Evolutionary conservation across 2,888 invertebrate genomes (phyloP).

Genomic region (Diaprepes abbreviatus): DNA sequence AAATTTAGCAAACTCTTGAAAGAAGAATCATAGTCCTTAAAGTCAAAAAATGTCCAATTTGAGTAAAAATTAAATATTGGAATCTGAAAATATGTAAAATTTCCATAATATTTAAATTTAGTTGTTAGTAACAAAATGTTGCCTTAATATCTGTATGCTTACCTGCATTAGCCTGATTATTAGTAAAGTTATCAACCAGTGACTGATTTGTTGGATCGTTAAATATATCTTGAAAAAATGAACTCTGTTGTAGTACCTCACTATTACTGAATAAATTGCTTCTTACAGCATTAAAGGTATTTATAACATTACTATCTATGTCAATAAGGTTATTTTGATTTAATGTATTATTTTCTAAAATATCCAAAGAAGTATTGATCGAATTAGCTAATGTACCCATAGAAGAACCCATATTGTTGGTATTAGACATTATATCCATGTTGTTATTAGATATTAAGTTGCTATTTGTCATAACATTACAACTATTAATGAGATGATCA

Average conservation of each 20-base stretch:
- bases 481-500: conserved; percentile 26
- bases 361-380: conserved; percentile 31
- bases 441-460: conserved; percentile 14
- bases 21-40: too few species aligned
- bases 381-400: conserved; percentile 29
- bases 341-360: conserved; percentile 27
- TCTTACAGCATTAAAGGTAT: conserved; percentile 55
- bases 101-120: too few species aligned
- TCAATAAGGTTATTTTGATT: conserved; percentile 26
- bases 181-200: conserved; percentile 63
- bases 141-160: too few species aligned
- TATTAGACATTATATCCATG: conserved; percentile 22
- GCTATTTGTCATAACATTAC: conserved; percentile 32
- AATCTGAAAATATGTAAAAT: too few species aligned
- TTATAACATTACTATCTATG: conserved; percentile 33
- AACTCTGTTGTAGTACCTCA: conserved; percentile 63
- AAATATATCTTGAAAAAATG: conserved; percentile 65
- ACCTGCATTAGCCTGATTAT: conserved; percentile 61
- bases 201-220: conserved; percentile 63
- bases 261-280: conserved; percentile 61
- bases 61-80: too few species aligned
- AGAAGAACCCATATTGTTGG: conserved; percentile 17
- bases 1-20: too few species aligned
- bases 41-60: too few species aligned
- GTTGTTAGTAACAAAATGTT: too few species aligned